Base-by-base conservation (phyloP, 92 coral and sea anemone genomes). In the Epizoanthus illoricatus region DNA sequence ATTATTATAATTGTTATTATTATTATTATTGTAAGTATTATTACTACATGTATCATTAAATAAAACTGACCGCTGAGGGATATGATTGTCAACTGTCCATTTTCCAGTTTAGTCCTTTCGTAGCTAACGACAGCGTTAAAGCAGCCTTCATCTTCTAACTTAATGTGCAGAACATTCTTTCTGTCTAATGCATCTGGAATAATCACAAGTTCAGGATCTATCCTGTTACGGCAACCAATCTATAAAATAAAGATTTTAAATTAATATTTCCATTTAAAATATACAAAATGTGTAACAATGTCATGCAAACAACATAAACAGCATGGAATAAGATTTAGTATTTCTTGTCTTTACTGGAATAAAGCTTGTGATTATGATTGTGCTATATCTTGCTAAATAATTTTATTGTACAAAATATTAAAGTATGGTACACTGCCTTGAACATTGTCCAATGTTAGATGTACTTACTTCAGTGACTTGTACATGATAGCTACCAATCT, bases 181-280 rank as follows among this genome's bases (percentile, higher is more conserved):
- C 81, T 86, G n/a, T 85, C 92, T 42, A 43, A 43, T 3, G 80
- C 87, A 62, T 89, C 92, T 5, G 93, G 91, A 17, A 94, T 59
- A 23, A 90, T 92, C 49, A 96, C 92, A 12, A 94, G 88, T 72
- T 96, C 99, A 13, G 97, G 98, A 79, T 96, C 99, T 60, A 89
- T 81, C 49, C 75, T 84, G 11, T 16, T 47, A 36, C 81, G 49
- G 73, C 88, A 75, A 72, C 99, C 99, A 91, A 96, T 89, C 99
- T 96, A 74, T 17, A n/a, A 66, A 40, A 2, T 65, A 59, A 58
- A 21, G 79, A 43, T 21, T 52, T 52, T 13, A 52, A 52, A 52
- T 52, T 1, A 52, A 9, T 52, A 9, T 49, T 49, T 49, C 55
- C 36, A 28, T 28, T 28, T 28, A 2, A 28, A 28, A 28, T 28